Evolutionary conservation across 2,113 vertebrate genomes (phyloP).

Genomic region (Nycticebus coucang): DNA sequence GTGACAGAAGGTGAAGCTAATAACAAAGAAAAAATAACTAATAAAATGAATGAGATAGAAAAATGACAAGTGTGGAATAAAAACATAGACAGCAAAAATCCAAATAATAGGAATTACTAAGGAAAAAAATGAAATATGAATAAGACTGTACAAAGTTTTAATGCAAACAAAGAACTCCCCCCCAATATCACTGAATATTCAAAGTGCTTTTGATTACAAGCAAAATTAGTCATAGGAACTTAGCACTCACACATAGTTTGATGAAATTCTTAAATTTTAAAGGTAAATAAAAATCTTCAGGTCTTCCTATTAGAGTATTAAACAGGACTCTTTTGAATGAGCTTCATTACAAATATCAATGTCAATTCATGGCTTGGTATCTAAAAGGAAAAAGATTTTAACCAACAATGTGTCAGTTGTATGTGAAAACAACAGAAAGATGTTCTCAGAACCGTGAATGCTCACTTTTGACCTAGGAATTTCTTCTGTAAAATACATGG

Average conservation of each 20-base stretch:
- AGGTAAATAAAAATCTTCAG: neutral
- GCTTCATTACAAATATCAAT: neutral
- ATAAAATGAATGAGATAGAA: neutral
- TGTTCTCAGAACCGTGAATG: neutral
- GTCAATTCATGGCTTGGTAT: neutral
- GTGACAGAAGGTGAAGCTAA: neutral
- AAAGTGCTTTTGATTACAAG: neutral
- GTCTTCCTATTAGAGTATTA: neutral
- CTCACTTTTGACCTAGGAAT: neutral
- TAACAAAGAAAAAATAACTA: neutral
- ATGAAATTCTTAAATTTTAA: neutral
- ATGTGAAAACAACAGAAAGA: neutral
- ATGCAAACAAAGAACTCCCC: neutral
- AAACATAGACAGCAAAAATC: neutral
- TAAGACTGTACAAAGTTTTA: neutral
- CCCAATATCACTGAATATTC: neutral
- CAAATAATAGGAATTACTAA: neutral
- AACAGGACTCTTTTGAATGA: neutral
- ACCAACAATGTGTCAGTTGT: neutral
- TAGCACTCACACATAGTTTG: neutral
- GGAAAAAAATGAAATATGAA: neutral
- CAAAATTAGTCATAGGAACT: neutral
- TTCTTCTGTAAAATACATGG: neutral
- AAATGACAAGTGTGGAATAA: neutral
- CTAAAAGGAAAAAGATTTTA: neutral